Conservation (phyloP, 2,113 vertebrate species). For the Stictonetta naevosa region DNA sequence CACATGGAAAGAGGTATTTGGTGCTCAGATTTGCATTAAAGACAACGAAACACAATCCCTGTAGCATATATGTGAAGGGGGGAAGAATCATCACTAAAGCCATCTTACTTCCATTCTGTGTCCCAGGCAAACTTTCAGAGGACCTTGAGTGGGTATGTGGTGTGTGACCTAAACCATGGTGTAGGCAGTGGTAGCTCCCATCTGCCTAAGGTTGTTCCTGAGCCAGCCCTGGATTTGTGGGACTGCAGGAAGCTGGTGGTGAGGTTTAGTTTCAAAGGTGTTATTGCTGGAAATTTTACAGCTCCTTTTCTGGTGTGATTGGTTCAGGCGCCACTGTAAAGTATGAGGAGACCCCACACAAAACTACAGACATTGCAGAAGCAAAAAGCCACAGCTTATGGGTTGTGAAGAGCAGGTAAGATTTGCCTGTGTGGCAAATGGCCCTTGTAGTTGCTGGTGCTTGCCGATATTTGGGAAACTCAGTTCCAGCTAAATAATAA, state of each 20-base stretch:
- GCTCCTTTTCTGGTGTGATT: not conserved
- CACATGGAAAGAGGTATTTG: not conserved
- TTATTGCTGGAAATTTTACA: not conserved
- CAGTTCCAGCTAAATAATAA: not conserved
- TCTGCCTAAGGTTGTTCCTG: not conserved
- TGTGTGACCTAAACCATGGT: fast-evolving
- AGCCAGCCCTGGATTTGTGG: not conserved
- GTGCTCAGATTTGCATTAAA: not conserved
- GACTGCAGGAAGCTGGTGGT: not conserved
- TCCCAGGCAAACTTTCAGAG: not conserved
- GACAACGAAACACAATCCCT: not conserved
- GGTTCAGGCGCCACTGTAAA: not conserved
- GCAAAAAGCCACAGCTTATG: too few species aligned
- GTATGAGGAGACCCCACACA: not conserved
- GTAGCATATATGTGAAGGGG: not conserved
- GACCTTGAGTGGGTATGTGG: not conserved
- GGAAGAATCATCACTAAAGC: not conserved
- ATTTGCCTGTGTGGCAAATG: not conserved
- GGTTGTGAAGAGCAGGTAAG: not conserved
- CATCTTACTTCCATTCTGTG: not conserved
- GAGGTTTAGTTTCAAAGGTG: not conserved
- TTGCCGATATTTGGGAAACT: not conserved
- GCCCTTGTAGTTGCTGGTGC: not conserved
- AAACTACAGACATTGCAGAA: not conserved
- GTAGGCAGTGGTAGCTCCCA: not conserved